Evolutionary conservation across 2,797 vertebrate genomes (phyloP).

Genomic region (Pseudopleuronectes americanus): DNA sequence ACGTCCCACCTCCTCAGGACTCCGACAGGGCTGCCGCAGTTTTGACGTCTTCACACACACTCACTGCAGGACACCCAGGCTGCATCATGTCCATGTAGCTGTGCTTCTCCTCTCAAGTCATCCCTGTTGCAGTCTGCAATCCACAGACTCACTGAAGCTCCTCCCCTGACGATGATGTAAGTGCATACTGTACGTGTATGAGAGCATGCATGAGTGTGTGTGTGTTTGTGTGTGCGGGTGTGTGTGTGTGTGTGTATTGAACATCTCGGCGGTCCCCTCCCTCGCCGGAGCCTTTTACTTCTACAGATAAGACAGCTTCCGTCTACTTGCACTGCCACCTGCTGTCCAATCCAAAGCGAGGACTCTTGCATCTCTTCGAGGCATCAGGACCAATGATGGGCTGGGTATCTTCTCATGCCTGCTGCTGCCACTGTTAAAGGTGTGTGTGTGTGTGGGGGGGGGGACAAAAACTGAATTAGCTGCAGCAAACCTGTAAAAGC

Average conservation of each 20-base stretch:
- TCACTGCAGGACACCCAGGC: slow-evolving; percentile 32
- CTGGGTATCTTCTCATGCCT: slow-evolving; percentile 31
- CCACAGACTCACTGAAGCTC: slow-evolving; percentile 68
- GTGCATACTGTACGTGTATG: slow-evolving; percentile 58
- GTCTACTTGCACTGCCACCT: slow-evolving; percentile 70
- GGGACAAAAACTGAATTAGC: not conserved
- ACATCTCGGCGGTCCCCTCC: slow-evolving; percentile 50
- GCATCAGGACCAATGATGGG: slow-evolving; percentile 48
- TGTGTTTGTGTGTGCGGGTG: slow-evolving; percentile 46
- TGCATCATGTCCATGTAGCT: slow-evolving; percentile 41
- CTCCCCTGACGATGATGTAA: slow-evolving; percentile 76
- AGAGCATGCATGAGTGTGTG: slow-evolving; percentile 29
- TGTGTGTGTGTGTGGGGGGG: not conserved
- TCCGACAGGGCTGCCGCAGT: slow-evolving; percentile 41
- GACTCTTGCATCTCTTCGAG: slow-evolving; percentile 14
- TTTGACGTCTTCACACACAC: slow-evolving; percentile 38
- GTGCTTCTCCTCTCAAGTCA: slow-evolving; percentile 55
- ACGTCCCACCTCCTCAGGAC: slow-evolving; percentile 43
- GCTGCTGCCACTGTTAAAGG: slow-evolving; percentile 31
- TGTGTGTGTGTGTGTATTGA: slow-evolving; percentile 48
- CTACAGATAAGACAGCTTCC: slow-evolving; percentile 64
- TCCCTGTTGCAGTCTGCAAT: slow-evolving; percentile 73
- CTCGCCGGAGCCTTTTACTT: slow-evolving; percentile 56
- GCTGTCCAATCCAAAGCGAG: slow-evolving; percentile 53
- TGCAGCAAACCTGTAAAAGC: not conserved